Conservation (phyloP, 1,140 invertebrate species). For the Ostrea edulis region DNA sequence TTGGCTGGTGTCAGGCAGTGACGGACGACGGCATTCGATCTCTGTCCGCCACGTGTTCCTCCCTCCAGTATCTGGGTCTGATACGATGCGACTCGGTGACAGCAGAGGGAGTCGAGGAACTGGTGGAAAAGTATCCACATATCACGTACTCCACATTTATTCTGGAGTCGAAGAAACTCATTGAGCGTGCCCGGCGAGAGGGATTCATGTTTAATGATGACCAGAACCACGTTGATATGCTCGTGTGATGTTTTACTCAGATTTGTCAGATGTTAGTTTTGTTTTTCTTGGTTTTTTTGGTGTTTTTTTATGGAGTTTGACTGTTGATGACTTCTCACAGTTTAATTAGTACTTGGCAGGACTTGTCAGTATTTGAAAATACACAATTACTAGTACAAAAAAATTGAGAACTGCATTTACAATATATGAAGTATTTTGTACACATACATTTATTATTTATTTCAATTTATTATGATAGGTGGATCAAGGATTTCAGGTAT, state of each 20-base stretch:
- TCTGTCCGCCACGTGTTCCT: slow-evolving; percentile 62
- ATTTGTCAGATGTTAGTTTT: background rate
- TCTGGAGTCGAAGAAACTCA: slow-evolving; percentile 67
- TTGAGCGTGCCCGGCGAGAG: slow-evolving; percentile 61
- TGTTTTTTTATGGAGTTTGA: background rate
- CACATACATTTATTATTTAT: too few species aligned
- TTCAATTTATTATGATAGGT: too few species aligned
- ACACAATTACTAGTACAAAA: too few species aligned
- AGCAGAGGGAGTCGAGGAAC: slow-evolving; percentile 66
- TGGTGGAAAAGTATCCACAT: slow-evolving; percentile 64
- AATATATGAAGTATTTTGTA: too few species aligned
- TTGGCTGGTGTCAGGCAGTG: slow-evolving; percentile 72
- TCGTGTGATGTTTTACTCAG: background rate
- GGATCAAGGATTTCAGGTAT: too few species aligned
- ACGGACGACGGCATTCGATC: slow-evolving; percentile 65
- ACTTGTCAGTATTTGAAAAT: too few species aligned
- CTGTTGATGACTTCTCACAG: too few species aligned
- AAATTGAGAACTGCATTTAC: too few species aligned
- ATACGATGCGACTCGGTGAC: slow-evolving; percentile 71
- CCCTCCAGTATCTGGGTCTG: slow-evolving; percentile 69
- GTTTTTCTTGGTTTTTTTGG: background rate
- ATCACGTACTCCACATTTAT: slow-evolving; percentile 73
- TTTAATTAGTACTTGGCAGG: too few species aligned
- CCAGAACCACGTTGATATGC: background rate
- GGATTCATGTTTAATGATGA: slow-evolving; percentile 58